phyloP scores from a whole-genome alignment of 2,888 invertebrate species.

The Campopleginae sp. region DNA sequence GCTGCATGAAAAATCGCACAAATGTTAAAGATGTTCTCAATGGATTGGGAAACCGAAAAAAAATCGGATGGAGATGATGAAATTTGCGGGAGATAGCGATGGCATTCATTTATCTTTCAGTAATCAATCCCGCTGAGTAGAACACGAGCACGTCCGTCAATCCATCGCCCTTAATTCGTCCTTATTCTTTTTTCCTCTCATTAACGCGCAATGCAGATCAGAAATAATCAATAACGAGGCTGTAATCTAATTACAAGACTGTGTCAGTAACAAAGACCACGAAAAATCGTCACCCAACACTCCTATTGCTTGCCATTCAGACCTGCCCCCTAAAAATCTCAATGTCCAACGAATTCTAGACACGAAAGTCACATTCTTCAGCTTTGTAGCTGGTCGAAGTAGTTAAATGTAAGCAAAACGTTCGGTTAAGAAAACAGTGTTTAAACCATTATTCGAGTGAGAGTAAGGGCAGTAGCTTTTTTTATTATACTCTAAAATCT shows the following conservation, averaged over 20 bases:
- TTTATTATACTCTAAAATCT: slow-evolving; percentile 12
- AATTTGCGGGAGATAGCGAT: not conserved
- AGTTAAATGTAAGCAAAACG: not conserved
- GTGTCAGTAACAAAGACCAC: not conserved
- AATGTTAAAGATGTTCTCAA: not conserved
- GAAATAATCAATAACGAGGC: not conserved
- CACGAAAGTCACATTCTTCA: not conserved
- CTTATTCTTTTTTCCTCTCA: not conserved
- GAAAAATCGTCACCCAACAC: not conserved
- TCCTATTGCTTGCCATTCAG: not conserved
- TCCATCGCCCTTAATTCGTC: not conserved
- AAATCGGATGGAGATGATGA: not conserved
- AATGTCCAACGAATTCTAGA: not conserved
- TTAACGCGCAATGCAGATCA: not conserved
- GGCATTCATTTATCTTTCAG: not conserved
- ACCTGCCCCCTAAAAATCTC: not conserved
- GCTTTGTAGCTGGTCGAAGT: not conserved
- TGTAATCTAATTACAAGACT: not conserved
- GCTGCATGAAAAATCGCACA: not conserved
- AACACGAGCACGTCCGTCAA: not conserved
- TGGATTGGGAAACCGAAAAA: not conserved
- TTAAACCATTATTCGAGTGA: not conserved
- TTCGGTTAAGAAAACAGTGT: not conserved
- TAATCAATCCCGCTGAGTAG: not conserved
- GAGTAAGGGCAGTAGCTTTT: not conserved